A percentile compares a stretch with the other conserved stretches of the same genome.
These are phyloP conservation scores for Zoroaster sp. DNA, from an alignment of 53 echinoderm and acorn worm species.

Conservation along the genomic window DNA sequence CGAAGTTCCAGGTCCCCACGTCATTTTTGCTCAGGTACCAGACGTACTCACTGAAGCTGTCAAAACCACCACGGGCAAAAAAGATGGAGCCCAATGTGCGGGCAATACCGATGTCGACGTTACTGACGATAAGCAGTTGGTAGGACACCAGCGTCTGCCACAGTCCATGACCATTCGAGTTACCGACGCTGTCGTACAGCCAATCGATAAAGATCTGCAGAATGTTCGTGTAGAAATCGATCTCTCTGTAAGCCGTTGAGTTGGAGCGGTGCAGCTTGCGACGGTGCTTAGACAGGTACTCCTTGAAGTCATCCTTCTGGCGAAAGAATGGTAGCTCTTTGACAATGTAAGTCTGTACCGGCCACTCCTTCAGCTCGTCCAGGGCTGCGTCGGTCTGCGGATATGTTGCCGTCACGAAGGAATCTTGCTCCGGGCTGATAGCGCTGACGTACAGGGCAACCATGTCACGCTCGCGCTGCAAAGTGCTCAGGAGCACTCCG, in stretches of 20 bases:
- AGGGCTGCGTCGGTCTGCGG: slow-evolving; percentile 72
- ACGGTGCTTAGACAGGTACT: slow-evolving; percentile 66
- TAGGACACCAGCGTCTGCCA: slow-evolving; percentile 82
- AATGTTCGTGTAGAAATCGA: slow-evolving; percentile 72
- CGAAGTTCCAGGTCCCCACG: slow-evolving; percentile 74
- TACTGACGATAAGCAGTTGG: slow-evolving; percentile 77
- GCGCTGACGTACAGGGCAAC: slow-evolving; percentile 71
- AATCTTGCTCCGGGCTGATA: slow-evolving; percentile 73
- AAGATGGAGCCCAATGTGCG: slow-evolving; percentile 74
- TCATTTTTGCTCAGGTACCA: slow-evolving; percentile 76
- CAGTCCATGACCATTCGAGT: slow-evolving; percentile 74
- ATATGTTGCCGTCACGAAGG: slow-evolving; percentile 66
- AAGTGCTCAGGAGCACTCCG: slow-evolving; percentile 71
- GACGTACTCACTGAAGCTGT: slow-evolving; percentile 70
- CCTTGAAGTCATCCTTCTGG: slow-evolving; percentile 70
- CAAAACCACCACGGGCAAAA: slow-evolving; percentile 66
- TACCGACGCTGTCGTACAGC: slow-evolving; percentile 83
- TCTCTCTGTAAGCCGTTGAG: slow-evolving; percentile 71
- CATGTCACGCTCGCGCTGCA: slow-evolving; percentile 80
- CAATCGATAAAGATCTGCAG: slow-evolving; percentile 81
- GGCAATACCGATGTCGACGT: slow-evolving; percentile 78
- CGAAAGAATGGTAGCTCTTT: slow-evolving; percentile 75
- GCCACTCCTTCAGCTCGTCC: slow-evolving; percentile 73
- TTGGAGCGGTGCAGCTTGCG: slow-evolving; percentile 60
- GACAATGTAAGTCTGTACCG: slow-evolving; percentile 66